Percentiles rank a stretch among this genome's conserved stretches.
These are phyloP conservation scores for Parotocinclus haroldoi DNA, from an alignment of 2,797 vertebrate genomes.

Conservation along the genomic window DNA sequence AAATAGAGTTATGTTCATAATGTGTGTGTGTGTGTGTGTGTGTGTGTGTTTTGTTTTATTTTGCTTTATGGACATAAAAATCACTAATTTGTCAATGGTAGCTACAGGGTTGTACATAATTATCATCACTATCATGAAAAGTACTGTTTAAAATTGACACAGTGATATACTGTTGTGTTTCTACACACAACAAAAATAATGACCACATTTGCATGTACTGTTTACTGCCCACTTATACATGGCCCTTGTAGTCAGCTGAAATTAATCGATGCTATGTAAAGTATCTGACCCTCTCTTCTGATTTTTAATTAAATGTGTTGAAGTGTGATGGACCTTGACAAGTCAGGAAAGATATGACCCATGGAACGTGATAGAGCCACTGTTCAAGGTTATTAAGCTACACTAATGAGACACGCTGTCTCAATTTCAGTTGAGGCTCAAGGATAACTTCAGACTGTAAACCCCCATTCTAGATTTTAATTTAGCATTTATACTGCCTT, in stretches of 20 bases:
- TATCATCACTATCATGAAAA: too few relatives aligned
- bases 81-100: too few relatives aligned
- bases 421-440: background rate
- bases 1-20: too few relatives aligned
- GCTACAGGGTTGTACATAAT: too few relatives aligned
- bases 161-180: too few relatives aligned
- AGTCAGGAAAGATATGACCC: constrained; percentile 8
- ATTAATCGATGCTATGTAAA: constrained; percentile 6
- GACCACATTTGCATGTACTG: constrained; percentile 8
- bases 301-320: constrained; percentile 32
- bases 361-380: constrained; percentile 2
- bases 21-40: too few relatives aligned
- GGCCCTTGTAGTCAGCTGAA: constrained; percentile 9
- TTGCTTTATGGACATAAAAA: too few relatives aligned
- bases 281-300: constrained; percentile 12
- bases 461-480: too few relatives aligned
- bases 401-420: constrained; percentile 26
- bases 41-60: too few relatives aligned
- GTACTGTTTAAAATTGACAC: too few relatives aligned
- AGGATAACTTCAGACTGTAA: background rate
- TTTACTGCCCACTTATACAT: constrained; percentile 16
- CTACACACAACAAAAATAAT: constrained; percentile 7
- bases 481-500: too few relatives aligned
- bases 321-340: constrained; percentile 14
- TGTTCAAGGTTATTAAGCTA: constrained; percentile 14